These are phyloP conservation scores for Conus canariensis DNA, from an alignment of 2,888 invertebrate genomes.

Conservation along the genomic window DNA sequence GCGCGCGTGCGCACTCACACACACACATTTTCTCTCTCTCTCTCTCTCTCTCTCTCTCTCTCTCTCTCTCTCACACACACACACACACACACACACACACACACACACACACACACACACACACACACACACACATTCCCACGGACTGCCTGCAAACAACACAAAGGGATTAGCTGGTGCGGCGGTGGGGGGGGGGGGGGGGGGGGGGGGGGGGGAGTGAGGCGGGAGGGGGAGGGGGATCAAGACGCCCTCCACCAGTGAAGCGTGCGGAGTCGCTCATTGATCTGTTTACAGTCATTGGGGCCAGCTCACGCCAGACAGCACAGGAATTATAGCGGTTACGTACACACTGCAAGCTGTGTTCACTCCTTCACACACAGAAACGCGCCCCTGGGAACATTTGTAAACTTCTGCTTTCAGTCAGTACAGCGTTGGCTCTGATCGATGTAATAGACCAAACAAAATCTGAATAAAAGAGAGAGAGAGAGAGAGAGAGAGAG, in stretches of 20 bases:
- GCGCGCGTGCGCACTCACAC: too few relatives aligned
- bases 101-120: slow-evolving; percentile 19
- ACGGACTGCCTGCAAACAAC: background rate
- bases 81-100: slow-evolving; percentile 18
- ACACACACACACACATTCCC: slow-evolving; percentile 2
- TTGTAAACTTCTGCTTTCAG: background rate
- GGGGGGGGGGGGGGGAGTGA: too few relatives aligned
- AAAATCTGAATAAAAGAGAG: too few relatives aligned
- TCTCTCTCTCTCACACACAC: background rate
- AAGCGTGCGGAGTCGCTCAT: background rate
- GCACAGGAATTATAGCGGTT: background rate
- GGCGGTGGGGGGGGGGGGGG: too few relatives aligned
- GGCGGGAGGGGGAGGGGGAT: too few relatives aligned
- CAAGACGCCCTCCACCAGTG: background rate
- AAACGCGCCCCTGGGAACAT: background rate
- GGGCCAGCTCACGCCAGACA: background rate
- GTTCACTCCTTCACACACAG: background rate
- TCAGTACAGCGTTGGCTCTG: background rate
- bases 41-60: background rate
- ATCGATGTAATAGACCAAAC: too few relatives aligned
- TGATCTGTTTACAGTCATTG: background rate
- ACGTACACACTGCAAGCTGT: background rate
- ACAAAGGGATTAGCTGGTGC: too few relatives aligned
- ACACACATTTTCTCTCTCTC: too few relatives aligned
- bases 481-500: too few relatives aligned